Conservation (phyloP, 1,140 invertebrate species). For the Calosoma granatense region DNA sequence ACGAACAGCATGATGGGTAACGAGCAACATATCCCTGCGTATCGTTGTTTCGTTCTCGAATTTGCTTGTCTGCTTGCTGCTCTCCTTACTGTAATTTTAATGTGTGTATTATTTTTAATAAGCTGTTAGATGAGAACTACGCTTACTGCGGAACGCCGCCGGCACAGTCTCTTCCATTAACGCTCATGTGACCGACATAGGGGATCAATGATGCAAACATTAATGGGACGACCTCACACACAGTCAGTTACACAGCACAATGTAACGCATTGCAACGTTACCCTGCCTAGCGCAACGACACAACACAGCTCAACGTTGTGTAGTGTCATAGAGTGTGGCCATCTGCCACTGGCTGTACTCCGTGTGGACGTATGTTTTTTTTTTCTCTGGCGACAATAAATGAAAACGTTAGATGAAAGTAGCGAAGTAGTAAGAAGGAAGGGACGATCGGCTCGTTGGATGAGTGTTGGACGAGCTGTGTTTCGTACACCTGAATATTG, state of each 20-base stretch:
- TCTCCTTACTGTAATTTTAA: conserved; percentile 7
- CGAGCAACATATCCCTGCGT: neutral
- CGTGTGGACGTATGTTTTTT: no score
- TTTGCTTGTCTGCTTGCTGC: neutral
- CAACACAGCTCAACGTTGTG: neutral
- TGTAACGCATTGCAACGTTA: no score
- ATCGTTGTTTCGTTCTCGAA: neutral
- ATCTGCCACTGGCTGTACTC: no score
- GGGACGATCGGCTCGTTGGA: neutral
- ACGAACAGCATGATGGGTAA: no score
- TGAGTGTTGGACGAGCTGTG: no score
- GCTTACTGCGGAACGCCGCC: neutral
- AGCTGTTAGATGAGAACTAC: conserved; percentile 1
- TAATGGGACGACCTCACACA: no score
- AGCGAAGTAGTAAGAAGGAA: neutral
- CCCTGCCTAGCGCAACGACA: neutral
- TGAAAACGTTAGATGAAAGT: no score
- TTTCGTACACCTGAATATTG: no score
- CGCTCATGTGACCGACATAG: neutral
- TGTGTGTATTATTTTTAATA: conserved; percentile 8
- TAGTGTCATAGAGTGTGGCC: no score
- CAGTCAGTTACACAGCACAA: no score
- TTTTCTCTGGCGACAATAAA: no score
- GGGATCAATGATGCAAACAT: neutral
- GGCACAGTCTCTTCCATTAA: neutral